Percentiles rank a stretch among this genome's conserved stretches.
phyloP scores from a whole-genome alignment of 1,140 invertebrate species.

The Thaumetopoea pityocampa region DNA sequence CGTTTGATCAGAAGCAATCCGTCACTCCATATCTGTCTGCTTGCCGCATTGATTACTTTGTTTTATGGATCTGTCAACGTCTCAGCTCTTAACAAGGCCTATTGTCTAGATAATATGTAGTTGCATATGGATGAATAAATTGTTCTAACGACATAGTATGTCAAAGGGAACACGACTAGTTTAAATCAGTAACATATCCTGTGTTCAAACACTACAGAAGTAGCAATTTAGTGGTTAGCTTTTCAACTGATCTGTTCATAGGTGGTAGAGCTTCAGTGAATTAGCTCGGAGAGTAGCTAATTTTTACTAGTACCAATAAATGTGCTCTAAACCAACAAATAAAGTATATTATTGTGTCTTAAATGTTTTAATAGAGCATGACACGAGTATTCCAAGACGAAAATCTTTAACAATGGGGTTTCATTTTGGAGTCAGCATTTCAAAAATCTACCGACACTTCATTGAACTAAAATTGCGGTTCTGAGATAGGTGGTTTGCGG shows the following conservation, averaged over 20 bases:
- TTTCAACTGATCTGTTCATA: too few species aligned
- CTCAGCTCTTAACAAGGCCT: slow-evolving; percentile 33
- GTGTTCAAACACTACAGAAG: slow-evolving; percentile 16
- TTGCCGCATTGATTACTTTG: slow-evolving; percentile 36
- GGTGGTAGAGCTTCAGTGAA: too few species aligned
- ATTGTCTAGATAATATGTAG: slow-evolving; percentile 29
- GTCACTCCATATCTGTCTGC: slow-evolving; percentile 36
- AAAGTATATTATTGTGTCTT: too few species aligned
- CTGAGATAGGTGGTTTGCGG: slow-evolving; percentile 60
- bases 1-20: slow-evolving; percentile 27
- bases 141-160: slow-evolving; percentile 19
- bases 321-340: too few species aligned
- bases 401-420: too few species aligned
- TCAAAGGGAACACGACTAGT: slow-evolving; percentile 16
- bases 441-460: too few species aligned
- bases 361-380: too few species aligned
- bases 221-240: too few species aligned
- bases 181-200: slow-evolving; percentile 17
- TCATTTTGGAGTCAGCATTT: too few species aligned
- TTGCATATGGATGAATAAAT: slow-evolving; percentile 23
- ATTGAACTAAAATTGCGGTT: slow-evolving; percentile 58
- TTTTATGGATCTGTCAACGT: slow-evolving; percentile 33
- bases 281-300: too few species aligned
- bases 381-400: too few species aligned
- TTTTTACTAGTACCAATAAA: too few species aligned